Conservation (phyloP, 2,113 vertebrate genomes). For the Thomomys bottae region DNA sequence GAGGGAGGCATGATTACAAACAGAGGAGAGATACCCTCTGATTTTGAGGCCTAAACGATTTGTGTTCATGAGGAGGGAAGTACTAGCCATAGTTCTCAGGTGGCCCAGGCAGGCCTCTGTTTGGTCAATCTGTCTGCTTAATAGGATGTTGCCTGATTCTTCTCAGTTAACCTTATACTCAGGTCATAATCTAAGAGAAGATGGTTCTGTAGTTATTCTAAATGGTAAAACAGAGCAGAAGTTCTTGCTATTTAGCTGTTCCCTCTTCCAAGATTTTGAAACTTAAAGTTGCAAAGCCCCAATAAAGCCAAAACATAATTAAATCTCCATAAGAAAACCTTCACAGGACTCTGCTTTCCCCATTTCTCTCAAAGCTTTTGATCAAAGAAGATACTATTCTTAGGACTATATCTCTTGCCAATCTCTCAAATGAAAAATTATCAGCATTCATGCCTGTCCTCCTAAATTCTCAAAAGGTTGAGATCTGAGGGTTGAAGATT, state of each 20-base stretch:
- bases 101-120: neutral
- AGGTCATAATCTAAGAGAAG: neutral
- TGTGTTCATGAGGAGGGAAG: neutral
- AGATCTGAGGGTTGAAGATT: too few relatives aligned
- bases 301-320: neutral
- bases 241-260: neutral
- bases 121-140: neutral
- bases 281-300: neutral
- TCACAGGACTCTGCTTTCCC: neutral
- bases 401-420: neutral
- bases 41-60: neutral
- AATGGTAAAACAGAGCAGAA: neutral
- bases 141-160: neutral
- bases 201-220: neutral
- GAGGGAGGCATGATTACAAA: neutral
- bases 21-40: too few relatives aligned
- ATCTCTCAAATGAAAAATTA: too few relatives aligned
- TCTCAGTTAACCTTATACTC: neutral
- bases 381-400: neutral
- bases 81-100: neutral
- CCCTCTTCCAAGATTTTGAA: neutral
- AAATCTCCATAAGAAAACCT: neutral
- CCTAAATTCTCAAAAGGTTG: too few relatives aligned
- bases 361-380: neutral
- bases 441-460: too few relatives aligned